A percentile compares a stretch with the other conserved stretches of the same genome.
Conservation (phyloP, 1,140 invertebrate species). For the Pinna nobilis region DNA sequence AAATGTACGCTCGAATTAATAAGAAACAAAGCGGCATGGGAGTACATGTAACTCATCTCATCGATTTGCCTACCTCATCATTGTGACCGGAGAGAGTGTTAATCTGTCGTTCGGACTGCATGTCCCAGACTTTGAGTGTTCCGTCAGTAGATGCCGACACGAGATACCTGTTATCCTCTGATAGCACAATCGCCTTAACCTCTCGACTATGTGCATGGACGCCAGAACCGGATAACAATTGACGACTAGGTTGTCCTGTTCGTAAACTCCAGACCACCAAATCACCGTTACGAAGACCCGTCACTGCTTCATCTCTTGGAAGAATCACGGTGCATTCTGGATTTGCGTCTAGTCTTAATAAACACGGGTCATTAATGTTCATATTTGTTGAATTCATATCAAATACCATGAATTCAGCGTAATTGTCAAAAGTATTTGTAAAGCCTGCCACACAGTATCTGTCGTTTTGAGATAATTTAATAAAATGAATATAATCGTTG, state of each 20-base stretch:
- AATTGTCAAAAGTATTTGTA: slow-evolving; percentile 70
- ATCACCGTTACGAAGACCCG: slow-evolving; percentile 72
- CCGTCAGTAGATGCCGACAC: slow-evolving; percentile 73
- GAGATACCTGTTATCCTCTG: slow-evolving; percentile 67
- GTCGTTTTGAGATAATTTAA: slow-evolving; percentile 70
- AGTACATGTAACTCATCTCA: not conserved
- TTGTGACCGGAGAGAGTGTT: slow-evolving; percentile 68
- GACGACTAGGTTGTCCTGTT: slow-evolving; percentile 68
- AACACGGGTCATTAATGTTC: slow-evolving; percentile 64
- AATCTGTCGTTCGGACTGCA: slow-evolving; percentile 67
- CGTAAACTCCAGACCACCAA: slow-evolving; percentile 72
- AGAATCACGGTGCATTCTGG: slow-evolving; percentile 71
- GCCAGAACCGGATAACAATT: slow-evolving; percentile 60
- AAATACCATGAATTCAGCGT: slow-evolving; percentile 72
- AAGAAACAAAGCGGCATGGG: not conserved
- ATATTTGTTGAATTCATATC: slow-evolving; percentile 69
- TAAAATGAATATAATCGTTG: slow-evolving; percentile 69
- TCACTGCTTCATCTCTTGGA: slow-evolving; percentile 73
- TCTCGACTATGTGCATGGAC: slow-evolving; percentile 67
- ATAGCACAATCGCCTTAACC: slow-evolving; percentile 69
- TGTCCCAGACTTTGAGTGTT: slow-evolving; percentile 72
- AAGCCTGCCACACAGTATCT: slow-evolving; percentile 72
- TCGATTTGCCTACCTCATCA: slow-evolving; percentile 68
- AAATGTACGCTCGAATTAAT: too few species aligned
- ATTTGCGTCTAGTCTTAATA: slow-evolving; percentile 69